Evolutionary conservation across 1,140 invertebrate species (phyloP), one percentile per base, ranked within the genome.

Genomic region (Drosophila azteca): DNA sequence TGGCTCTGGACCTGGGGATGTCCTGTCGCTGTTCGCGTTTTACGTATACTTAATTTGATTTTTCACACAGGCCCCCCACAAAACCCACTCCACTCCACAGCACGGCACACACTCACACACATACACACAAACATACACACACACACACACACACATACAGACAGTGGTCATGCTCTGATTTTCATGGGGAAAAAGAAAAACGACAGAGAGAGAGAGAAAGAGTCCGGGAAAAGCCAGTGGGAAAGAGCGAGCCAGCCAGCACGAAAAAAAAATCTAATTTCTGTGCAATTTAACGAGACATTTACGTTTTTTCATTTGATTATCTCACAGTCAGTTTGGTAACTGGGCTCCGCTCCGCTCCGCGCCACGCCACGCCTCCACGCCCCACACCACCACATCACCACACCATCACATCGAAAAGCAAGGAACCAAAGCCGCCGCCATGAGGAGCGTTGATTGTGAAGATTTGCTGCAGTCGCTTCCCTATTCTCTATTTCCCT

Each of bases 301-400:
- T 90, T 90, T 90, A 90, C 87, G 81, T 90, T 90, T 90, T 90
- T 90, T 85, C 82, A 90, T 90, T 90, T 90, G 87, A 90, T 90
- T 90, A 90, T 90, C 85, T 82, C 75, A 79, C 83, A 87, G 79
- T 88, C 83, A 82, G 78, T 88, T 87, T 79, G 78, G 82, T 63
- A 87, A 82, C 58, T 61, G 64, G 60, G 62, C 59, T 51, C 62
- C 61, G 41, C n/a, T n/a, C n/a, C n/a, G n/a, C n/a, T n/a, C n/a
- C n/a, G n/a, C n/a, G n/a, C n/a, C n/a, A n/a, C 45, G 31, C 39
- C 54, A 2, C 45, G 8, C 41, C 29, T n/a, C 31, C 22, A 22
- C 44, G 15, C 53, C 41, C 29, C 58, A 45, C n/a, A 41, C n/a
- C 52, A 20, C 44, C 24, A 26, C 6, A 29, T 1, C 29, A 6